phyloP scores from a whole-genome alignment of 1,140 invertebrate genomes.

The Lepidurus packardi region DNA sequence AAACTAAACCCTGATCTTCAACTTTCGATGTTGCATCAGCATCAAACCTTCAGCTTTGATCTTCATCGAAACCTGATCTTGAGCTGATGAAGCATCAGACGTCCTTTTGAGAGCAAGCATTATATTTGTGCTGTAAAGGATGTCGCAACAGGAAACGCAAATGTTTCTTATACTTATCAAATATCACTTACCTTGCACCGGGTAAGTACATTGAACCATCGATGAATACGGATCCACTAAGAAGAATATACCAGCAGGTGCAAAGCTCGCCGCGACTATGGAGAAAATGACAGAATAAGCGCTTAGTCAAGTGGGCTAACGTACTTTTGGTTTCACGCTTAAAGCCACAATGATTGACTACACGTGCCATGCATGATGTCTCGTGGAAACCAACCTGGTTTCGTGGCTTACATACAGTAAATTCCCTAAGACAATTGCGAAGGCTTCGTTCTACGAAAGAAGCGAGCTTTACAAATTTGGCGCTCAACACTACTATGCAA shows the following conservation, averaged over 20 bases:
- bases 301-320: neutral
- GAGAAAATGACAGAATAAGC: slow-evolving; percentile 39
- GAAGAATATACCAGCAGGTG: slow-evolving; percentile 75
- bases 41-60: no score
- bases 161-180: neutral
- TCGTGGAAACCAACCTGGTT: no score
- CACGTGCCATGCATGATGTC: no score
- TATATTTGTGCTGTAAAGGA: neutral
- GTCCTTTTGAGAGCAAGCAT: neutral
- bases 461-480: no score
- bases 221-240: slow-evolving; percentile 82
- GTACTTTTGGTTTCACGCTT: neutral
- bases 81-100: neutral
- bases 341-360: neutral
- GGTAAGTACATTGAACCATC: slow-evolving; percentile 81
- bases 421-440: no score
- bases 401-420: no score
- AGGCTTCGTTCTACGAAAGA: no score
- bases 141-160: neutral
- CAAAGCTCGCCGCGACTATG: slow-evolving; percentile 71
- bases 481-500: no score
- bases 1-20: neutral
- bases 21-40: neutral
- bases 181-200: slow-evolving; percentile 63
- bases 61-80: no score